Evolutionary conservation across 2,888 invertebrate genomes (phyloP), one percentile per base, ranked within the genome.

Genomic region (Leptodirus hochenwartii): DNA sequence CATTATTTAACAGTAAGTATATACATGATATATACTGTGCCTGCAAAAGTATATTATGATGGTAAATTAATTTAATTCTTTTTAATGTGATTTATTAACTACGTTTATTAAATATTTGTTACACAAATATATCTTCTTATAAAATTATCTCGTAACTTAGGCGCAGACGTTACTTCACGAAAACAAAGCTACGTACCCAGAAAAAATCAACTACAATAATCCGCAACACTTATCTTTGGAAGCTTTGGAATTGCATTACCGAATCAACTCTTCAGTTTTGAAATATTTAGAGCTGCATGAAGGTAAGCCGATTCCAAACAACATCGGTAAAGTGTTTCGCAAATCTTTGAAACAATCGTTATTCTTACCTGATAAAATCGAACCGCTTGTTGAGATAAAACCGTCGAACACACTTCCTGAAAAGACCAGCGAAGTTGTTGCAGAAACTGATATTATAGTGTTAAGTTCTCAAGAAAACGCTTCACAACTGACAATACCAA

Each of bases 231-330:
- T 84, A 26, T 73, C 88, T 9, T 72, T 93, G 26, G 91, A 93
- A 61, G 81, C 87, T 0, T 56, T 93, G 17, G 93, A 93, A 58
- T 62, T 81, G 14, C 75, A 75, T 46, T 79, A 79, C 47, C 64
- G 91, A 45, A 76, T 85, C 31, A 85, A 91, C 50, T 78, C 85
- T 0, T 77, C 81, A n/a, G 79, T 87, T 43, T 58, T 91, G 4
- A 91, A 88, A 55, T 79, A 75, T 51, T 60, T 91, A 16, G 79
- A 82, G 46, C 67, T 73, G 37, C 71, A 76, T 41, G 78, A 77
- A 45, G 72, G 70, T 27, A 74, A 75, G 53, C 62, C 64, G 1
- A 60, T 77, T 39, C 63, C 64, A 27, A 61, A 54, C 38, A 66
- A 61, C 25, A 54, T 66, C 3, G 74, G 67, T 8, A 63, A 62